Evolutionary conservation across 1,140 invertebrate genomes (phyloP).

Genomic region (Drosophila sp.): DNA sequence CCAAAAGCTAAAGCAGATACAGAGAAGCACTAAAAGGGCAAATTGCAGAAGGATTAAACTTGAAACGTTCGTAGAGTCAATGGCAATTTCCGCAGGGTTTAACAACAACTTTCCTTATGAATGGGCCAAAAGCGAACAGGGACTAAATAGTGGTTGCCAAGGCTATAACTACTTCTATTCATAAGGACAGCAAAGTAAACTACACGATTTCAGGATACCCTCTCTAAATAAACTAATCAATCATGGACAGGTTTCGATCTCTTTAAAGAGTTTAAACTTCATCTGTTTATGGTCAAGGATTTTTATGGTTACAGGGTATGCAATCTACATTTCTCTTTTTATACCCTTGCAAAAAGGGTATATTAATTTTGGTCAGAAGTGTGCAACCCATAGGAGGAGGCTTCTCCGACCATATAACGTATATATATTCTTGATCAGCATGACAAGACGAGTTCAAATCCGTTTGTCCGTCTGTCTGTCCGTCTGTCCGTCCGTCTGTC

Average conservation of each 20-base stretch:
- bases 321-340: no score
- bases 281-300: no score
- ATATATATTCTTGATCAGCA: no score
- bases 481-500: no score
- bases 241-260: neutral
- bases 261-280: no score
- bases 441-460: no score
- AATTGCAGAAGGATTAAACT: slow-evolving; percentile 42
- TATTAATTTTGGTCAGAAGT: no score
- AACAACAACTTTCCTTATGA: neutral
- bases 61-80: slow-evolving; percentile 37
- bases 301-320: no score
- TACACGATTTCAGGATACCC: neutral
- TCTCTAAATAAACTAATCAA: neutral
- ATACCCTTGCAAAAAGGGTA: no score
- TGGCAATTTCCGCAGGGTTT: slow-evolving; percentile 41
- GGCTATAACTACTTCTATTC: neutral
- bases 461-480: no score
- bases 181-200: neutral
- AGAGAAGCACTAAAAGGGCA: slow-evolving; percentile 40
- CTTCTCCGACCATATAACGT: no score
- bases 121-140: neutral
- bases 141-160: neutral
- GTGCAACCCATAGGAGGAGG: no score
- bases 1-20: slow-evolving; percentile 44